Base-by-base conservation (phyloP, 2,888 invertebrate species). In the Colletes collaris region DNA sequence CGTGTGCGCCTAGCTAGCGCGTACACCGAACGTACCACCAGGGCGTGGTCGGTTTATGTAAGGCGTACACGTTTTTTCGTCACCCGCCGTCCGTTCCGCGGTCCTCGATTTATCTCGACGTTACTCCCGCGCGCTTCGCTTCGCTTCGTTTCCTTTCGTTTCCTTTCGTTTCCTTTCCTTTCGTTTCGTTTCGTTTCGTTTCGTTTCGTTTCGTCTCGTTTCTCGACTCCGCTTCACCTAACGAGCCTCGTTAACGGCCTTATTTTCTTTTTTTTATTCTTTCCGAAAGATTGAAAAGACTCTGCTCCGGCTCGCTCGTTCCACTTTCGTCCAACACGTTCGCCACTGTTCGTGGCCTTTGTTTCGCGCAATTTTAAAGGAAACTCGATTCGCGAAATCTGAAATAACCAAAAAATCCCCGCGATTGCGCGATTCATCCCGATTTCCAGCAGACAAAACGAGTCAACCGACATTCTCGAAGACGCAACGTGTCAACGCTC, bases 31-130 rank as follows among this genome's bases (percentile, higher is more conserved):
- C 87, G 66, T 69, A 75, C 81, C 83, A 79, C 76, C 88, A 91
- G 90, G 92, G 92, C 91, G 92, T 92, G 92, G 92, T 89, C 89
- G 89, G 82, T 92, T 92, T 92, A 92, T 92, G 90, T 92, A 92
- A 92, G 91, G 80, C 88, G 87, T 75, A 84, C 84, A 89, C 83
- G 84, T 91, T 92, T 91, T 92, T 92, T 92, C 91, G 90, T 91
- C 90, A 91, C 89, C 84, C 79, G 49, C 35, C 50, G 11, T 49
- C 37, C 65, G 76, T 83, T 76, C 86, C 74, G 83, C 79, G 88
- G 85, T 83, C 84, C 85, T 74, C 84, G 71, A 85, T 84, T 73
- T 84, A 83, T 83, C 82, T 77, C 76, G 44, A 63, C 58, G 63
- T 55, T 76, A 74, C 74, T 75, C 81, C 76, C 69, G 79, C 84